Base-by-base conservation (phyloP, 2,113 vertebrate genomes). In the Lophius piscatorius region DNA sequence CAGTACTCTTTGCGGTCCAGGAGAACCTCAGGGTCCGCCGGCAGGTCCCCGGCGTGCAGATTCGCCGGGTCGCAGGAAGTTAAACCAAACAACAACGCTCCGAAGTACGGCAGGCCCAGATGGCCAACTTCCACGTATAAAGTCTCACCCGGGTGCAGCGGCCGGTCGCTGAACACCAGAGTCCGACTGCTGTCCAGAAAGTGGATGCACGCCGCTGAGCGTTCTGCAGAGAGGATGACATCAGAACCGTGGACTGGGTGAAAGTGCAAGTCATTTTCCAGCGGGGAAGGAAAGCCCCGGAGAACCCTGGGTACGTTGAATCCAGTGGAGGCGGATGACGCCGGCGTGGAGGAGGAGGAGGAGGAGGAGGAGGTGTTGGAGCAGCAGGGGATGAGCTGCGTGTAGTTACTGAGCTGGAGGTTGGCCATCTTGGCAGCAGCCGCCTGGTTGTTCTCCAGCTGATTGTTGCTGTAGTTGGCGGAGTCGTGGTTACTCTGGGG, bases 1-100 rank as follows among this genome's bases (percentile, higher is more conserved):
- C 97, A 98, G 68, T 99, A 99, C 84, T 99, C 97, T 83, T 98
- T 98, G 14, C 96, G 95, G 87, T 98, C 96, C 82, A 99, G 89
- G 28, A 99, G 94, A 14, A 93, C 92, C 22, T 98, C 94, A 0
- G 96, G 96, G 84, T 99, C 95, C 0, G 94, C 92, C 0, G 96
- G 97, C 66, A 99, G 91, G 83, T 99, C 97, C 1, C 86, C 91
- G 1, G 94, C 93, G 34, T 94, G 91, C n/a, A 99, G 92, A 38
- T 86, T 91, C 34, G 94, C 91, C 0, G 97, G 97, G 89, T 99
- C 95, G 63, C 97, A 98, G 0, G 97, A 98, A 5, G 97, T 99
- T 80, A 99, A 84, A 48, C 97, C 97, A 58, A 98, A 99, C 0
- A 95, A 88, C 28, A 99, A 87, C 0, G 94, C 93, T 6, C 95